phyloP scores from a whole-genome alignment of 2,888 invertebrate genomes.

The Nipponacmea schrenckii region DNA sequence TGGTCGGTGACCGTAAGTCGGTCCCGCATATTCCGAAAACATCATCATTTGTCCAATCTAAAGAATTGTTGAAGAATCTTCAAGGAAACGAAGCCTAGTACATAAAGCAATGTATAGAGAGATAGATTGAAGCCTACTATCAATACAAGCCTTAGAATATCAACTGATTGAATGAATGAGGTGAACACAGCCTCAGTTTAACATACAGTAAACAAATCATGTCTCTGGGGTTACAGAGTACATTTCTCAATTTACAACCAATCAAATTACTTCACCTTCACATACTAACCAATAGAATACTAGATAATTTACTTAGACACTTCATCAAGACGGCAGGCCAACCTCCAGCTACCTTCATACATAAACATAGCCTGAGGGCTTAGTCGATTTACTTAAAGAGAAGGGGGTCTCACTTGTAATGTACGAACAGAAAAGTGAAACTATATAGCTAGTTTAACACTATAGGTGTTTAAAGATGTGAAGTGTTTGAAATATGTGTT shows the following conservation, averaged over 20 bases:
- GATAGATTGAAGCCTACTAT: background rate
- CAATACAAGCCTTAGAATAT: conserved; percentile 6
- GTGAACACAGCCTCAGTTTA: conserved; percentile 9
- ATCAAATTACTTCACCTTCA: conserved; percentile 31
- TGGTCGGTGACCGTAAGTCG: conserved; percentile 30
- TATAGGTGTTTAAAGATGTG: too few species aligned
- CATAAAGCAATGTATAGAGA: conserved; percentile 2
- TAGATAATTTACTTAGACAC: conserved; percentile 4
- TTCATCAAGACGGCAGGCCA: background rate
- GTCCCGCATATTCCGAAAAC: conserved; percentile 49
- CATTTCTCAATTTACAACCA: conserved; percentile 45
- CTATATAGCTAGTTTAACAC: too few species aligned
- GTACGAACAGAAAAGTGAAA: too few species aligned
- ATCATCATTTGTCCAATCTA: conserved; percentile 32
- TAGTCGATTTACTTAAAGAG: background rate
- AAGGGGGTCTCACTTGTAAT: background rate
- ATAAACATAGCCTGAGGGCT: conserved; percentile 3
- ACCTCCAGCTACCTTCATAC: conserved; percentile 6
- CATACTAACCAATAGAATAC: background rate
- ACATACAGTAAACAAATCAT: conserved; percentile 40
- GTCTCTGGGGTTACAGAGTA: conserved; percentile 53
- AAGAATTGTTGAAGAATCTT: background rate
- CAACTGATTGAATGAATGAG: background rate
- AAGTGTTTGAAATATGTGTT: too few species aligned
- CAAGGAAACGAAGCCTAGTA: too few species aligned